Percentiles rank a stretch among this genome's conserved stretches.
Conservation (phyloP, 2,888 invertebrate species). For the Erebia palarica region DNA sequence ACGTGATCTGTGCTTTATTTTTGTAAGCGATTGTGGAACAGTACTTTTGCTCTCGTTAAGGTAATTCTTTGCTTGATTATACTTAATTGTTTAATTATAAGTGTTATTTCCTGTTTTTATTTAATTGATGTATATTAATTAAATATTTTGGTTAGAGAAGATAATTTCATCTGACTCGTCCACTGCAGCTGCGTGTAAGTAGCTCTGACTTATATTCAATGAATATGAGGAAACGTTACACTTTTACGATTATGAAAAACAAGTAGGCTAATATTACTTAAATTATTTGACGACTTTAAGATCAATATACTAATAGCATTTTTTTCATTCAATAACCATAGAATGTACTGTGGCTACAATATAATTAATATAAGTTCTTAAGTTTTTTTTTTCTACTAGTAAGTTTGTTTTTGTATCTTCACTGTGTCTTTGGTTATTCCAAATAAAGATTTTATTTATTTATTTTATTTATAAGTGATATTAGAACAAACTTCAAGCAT, state of each 20-base stretch:
- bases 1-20: conserved; percentile 33
- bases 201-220: neutral
- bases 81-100: neutral
- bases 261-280: no score
- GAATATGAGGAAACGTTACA: neutral
- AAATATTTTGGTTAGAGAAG: neutral
- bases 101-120: conserved; percentile 12
- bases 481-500: no score
- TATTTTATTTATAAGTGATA: no score
- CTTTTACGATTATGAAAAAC: neutral
- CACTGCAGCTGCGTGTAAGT: neutral
- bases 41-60: conserved; percentile 25
- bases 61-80: conserved; percentile 23
- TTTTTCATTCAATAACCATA: neutral
- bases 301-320: neutral
- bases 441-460: no score
- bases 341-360: no score
- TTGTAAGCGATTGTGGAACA: conserved; percentile 31
- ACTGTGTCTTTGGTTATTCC: no score
- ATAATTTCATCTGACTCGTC: neutral
- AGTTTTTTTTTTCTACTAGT: no score
- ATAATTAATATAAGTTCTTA: no score
- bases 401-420: no score
- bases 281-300: no score
- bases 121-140: neutral